Evolutionary conservation across 2,113 vertebrate genomes (phyloP).

Genomic region (Polyodon spathula): DNA sequence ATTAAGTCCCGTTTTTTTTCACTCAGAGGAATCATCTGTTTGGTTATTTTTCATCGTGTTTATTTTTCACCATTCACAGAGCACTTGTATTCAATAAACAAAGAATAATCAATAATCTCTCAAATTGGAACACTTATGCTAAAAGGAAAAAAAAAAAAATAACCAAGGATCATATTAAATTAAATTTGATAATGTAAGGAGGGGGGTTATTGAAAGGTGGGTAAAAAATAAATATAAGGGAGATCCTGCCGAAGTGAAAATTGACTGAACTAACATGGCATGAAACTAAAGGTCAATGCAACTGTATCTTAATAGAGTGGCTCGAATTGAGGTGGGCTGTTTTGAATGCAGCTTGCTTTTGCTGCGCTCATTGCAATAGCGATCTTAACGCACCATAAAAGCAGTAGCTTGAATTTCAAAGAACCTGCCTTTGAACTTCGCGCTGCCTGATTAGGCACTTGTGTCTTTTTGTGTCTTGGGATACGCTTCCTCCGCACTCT

Average conservation of each 20-base stretch:
- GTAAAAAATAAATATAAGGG: conserved; percentile 37
- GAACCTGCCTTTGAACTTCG: conserved; percentile 60
- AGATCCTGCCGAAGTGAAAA: conserved; percentile 53
- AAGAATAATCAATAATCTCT: conserved; percentile 58
- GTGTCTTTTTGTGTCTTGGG: conserved; percentile 22
- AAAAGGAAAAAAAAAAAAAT: conserved; percentile 31
- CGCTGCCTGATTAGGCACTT: conserved; percentile 45
- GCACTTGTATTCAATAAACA: conserved; percentile 92
- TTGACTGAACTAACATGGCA: conserved; percentile 60
- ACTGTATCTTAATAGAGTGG: conserved; percentile 74
- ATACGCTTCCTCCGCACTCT: conserved; percentile 10
- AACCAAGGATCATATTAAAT: conserved; percentile 27
- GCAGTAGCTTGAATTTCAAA: conserved; percentile 60
- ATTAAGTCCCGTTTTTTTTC: conserved; percentile 82
- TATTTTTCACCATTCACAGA: conserved; percentile 90
- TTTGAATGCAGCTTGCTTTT: conserved; percentile 48
- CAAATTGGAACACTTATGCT: conserved; percentile 64
- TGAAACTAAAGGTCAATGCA: conserved; percentile 67
- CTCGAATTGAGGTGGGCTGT: conserved; percentile 48
- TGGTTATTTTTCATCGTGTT: conserved; percentile 95
- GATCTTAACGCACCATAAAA: conserved; percentile 49
- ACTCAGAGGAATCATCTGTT: conserved; percentile 78
- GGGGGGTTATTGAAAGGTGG: conserved; percentile 1
- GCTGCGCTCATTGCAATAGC: conserved; percentile 53
- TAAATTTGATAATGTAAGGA: conserved; percentile 22